Conservation (phyloP, 2,888 invertebrate genomes). For the Reticulitermes lucifugus region DNA sequence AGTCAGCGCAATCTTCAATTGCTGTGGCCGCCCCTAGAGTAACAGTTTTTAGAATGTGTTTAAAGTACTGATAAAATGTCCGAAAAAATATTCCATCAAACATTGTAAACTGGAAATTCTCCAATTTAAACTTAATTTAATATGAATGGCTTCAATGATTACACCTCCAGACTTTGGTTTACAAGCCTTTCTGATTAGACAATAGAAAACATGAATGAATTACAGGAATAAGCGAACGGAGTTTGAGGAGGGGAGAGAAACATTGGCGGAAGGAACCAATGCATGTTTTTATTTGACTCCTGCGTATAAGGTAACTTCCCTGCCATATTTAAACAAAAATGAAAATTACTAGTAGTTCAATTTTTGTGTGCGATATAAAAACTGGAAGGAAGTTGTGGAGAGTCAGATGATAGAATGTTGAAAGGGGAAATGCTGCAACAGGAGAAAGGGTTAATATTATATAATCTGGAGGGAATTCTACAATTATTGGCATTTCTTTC, state of each 20-base stretch:
- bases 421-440: conserved; percentile 28
- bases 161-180: background rate
- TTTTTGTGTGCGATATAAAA: conserved; percentile 28
- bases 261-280: background rate
- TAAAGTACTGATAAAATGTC: no score
- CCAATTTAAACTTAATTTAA: background rate
- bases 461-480: conserved; percentile 47
- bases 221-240: conserved; percentile 2
- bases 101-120: background rate
- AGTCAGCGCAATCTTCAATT: no score
- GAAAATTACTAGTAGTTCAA: conserved; percentile 35
- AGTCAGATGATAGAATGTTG: background rate
- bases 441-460: conserved; percentile 39
- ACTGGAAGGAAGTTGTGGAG: conserved; percentile 14
- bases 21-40: no score
- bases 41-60: no score
- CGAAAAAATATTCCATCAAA: conserved; percentile 8
- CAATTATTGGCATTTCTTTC: conserved; percentile 50
- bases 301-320: conserved; percentile 9
- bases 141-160: background rate
- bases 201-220: conserved; percentile 26
- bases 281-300: background rate
- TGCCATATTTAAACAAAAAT: conserved; percentile 37
- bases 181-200: conserved; percentile 17
- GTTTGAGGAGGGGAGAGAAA: background rate